Evolutionary conservation across 2,113 vertebrate species (phyloP), one percentile per base, ranked within the genome.

Genomic region (Otocyon megalotis): DNA sequence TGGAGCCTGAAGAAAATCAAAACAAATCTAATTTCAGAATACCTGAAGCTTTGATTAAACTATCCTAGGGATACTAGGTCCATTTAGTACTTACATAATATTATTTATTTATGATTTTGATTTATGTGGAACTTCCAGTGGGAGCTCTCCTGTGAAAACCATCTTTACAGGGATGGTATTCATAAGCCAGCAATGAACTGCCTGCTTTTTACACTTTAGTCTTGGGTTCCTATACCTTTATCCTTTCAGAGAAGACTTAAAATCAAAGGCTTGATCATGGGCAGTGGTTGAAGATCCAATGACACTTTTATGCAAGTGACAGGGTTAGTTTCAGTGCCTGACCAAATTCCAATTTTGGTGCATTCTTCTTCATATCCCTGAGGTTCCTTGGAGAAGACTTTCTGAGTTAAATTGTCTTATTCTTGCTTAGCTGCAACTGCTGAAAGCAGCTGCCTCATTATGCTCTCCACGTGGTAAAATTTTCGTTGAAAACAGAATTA

Each of bases 21-120:
- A 97, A 96, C 95, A 96, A 97, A 97, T 95, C 77, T 96, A 79
- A 96, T 97, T 95, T 96, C 20, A 88, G 81, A 96, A 94, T 95
- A 97, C 53, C 84, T 85, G 85, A 88, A 93, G 72, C 96, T 97
- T 97, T 98, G 93, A 97, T 96, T 97, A 97, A 93, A 90, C 58
- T 94, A 54, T 92, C 71, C 63, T 88, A 96, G 56, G 93, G n/a
- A 96, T 54, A 24, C 53, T 80, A 90, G 37, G 87, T 95, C 96
- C 87, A 90, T 94, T 97, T 97, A 96, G 87, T 96, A 88, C 94
- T 96, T 97, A 97, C 50, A 96, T 88, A 85, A 62, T 95, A 95
- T 98, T 97, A 98, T 83, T 97, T 98, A 98, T 98, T 98, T 94
- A 97, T 98, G 97, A 86, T 82, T 95, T 96, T 96, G 87, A 97